These are phyloP conservation scores for Drosophila fungiperda DNA, from an alignment of 2,888 invertebrate genomes.

Conservation along the genomic window DNA sequence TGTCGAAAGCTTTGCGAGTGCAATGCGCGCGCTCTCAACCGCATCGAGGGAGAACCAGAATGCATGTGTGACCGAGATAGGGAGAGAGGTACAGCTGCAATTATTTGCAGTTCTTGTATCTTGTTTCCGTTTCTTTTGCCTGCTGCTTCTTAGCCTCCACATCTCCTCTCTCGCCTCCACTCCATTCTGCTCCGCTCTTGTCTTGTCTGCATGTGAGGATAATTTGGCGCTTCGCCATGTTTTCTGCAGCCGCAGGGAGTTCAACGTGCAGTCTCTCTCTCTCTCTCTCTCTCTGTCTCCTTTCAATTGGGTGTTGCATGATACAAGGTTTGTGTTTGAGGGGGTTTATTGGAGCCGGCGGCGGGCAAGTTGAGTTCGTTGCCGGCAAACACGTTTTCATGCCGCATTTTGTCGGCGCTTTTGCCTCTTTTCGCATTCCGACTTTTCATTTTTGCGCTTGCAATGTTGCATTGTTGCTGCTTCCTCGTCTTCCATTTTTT, in stretches of 20 bases:
- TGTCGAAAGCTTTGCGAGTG: constrained; percentile 65
- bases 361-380: constrained; percentile 50
- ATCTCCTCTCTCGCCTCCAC: constrained; percentile 8
- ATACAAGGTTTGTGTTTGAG: constrained; percentile 45
- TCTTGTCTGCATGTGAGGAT: constrained; percentile 73
- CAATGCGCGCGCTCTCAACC: constrained; percentile 48
- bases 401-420: constrained; percentile 45
- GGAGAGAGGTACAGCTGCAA: constrained; percentile 61
- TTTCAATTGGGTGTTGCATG: constrained; percentile 65
- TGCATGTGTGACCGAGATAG: neutral
- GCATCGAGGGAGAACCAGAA: constrained; percentile 13
- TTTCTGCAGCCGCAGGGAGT: constrained; percentile 51
- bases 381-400: constrained; percentile 72
- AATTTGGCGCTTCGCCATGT: constrained; percentile 83
- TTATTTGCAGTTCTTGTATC: constrained; percentile 74
- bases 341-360: constrained; percentile 21
- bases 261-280: constrained; percentile 26
- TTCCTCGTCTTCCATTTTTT: neutral
- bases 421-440: constrained; percentile 30
- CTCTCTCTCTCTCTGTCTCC: neutral
- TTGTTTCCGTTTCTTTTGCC: constrained; percentile 68
- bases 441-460: constrained; percentile 49
- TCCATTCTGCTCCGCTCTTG: constrained; percentile 2
- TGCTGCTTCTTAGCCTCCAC: constrained; percentile 34
- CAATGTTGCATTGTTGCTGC: constrained; percentile 17